Base-by-base conservation (phyloP, 2,888 invertebrate genomes). In the Macropis europaea region DNA sequence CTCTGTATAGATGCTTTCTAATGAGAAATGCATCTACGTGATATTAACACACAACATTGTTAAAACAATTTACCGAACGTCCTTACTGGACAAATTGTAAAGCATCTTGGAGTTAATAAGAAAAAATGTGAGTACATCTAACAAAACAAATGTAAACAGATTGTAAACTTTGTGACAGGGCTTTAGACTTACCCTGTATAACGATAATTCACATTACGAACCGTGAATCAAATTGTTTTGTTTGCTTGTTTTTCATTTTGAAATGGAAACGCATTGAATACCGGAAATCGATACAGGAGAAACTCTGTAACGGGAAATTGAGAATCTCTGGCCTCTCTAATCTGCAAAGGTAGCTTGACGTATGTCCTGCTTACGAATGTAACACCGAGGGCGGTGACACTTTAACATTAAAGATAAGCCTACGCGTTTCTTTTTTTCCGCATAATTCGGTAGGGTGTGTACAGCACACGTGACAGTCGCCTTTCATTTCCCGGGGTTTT, bases 371-470 rank as follows among this genome's bases (percentile, higher is more conserved):
- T 72, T 53, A 62, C 70, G 70, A 61, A 72, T 62, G 62, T 62
- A 47, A 52, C 60, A 71, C 56, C 61, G 62, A 62, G 62, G 62
- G 70, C 72, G 62, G 72, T 72, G 72, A 70, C 72, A 72, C 70
- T 72, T 72, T 62, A 26, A 28, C 70, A 28, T 57, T 43, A 40
- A 70, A 32, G 70, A 56, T 57, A 57, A 70, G 57, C 70, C 70
- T 32, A 70, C 70, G 47, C 45, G 56, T 30, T 30, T 53, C 63
- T 38, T 48, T 43, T 36, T 68, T 32, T 32, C 43, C 45, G 45
- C 70, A 52, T 69, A 60, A 69, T 68, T 71, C 48, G 47, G 45
- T 17, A 30, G 53, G 70, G 71, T 63, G 57, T 53, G 42, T 45
- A 45, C 4, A n/a, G n/a, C n/a, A 38, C 56, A 73, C 63, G 32